Evolutionary conservation across 2,113 vertebrate genomes (phyloP), one percentile per base, ranked within the genome.

Genomic region (Pogonocichla stellata): DNA sequence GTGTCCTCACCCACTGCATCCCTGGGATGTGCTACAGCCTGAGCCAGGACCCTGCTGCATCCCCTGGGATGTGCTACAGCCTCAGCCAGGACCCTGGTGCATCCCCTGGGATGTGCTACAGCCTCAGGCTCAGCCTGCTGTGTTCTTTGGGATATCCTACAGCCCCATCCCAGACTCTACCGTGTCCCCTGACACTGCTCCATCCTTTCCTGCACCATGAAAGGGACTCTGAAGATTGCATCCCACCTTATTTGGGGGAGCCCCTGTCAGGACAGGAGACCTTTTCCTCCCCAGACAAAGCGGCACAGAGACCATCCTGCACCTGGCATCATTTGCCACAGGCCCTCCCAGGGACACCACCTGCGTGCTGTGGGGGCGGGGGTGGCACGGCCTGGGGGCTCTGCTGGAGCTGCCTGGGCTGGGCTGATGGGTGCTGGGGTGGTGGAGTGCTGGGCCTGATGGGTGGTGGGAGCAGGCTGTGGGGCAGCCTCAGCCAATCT

Each of bases 191-290:
- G 5, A 16, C 3, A 14, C 14, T 0, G 2, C 73, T 48, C 57
- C 0, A 0, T 24, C 47, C 14, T 20, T 20, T 38, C 34, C 28
- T 77, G 45, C 34, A 17, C 11, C 4, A 0, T 26, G 31, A 20
- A 45, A 22, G 31, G 50, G 24, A 60, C 24, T 40, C 51, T 4
- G 38, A 31, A 34, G 11, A 33, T 15, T 50, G 12, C 14, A 19
- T 60, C 34, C 10, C 4, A 12, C 29, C 13, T 67, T 34, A 13
- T 29, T 73, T 20, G 36, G 48, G 48, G 71, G 47, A 66, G 19
- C 0, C 0, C n/a, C 58, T 0, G 0, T 36, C 25, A 57, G 60
- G 36, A 57, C 2, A 26, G 22, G 17, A 64, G 45, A 22, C 5
- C 8, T 51, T 64, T 57, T 64, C 26, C 26, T 69, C 14, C 26